Evolutionary conservation across 2,113 vertebrate genomes (phyloP).

Genomic region (Micronycteris hirsuta): DNA sequence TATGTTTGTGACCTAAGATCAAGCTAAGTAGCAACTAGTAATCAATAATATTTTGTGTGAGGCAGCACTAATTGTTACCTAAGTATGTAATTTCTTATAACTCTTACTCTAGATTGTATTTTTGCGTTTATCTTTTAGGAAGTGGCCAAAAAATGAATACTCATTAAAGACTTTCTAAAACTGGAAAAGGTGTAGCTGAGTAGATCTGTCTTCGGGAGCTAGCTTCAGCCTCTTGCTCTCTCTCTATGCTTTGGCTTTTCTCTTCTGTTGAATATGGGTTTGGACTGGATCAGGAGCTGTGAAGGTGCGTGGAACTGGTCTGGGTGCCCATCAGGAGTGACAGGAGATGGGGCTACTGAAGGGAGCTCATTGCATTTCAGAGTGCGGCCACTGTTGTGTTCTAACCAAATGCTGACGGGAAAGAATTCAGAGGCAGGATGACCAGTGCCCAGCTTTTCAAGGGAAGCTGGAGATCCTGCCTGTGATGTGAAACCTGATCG

Average conservation of each 20-base stretch:
- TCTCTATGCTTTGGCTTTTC: background rate
- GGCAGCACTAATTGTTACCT: background rate
- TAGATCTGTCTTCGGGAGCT: background rate
- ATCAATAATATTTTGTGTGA: constrained; percentile 26
- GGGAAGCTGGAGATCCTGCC: background rate
- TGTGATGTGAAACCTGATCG: background rate
- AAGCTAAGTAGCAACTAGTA: background rate
- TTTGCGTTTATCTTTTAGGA: background rate
- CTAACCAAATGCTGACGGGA: background rate
- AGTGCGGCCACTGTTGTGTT: background rate
- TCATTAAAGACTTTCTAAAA: background rate
- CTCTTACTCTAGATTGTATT: background rate
- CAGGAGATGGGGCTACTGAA: background rate
- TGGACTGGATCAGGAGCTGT: background rate
- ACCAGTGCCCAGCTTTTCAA: background rate
- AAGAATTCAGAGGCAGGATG: background rate
- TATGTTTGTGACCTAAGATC: background rate
- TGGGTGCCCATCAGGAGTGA: background rate
- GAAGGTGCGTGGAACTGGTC: background rate
- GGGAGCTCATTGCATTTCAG: background rate
- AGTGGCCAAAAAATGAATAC: background rate
- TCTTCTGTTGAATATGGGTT: background rate
- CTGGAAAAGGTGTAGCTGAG: background rate
- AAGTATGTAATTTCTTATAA: background rate
- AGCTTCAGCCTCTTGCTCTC: background rate